Base-by-base conservation (phyloP, 2,113 vertebrate genomes). In the Chamaea fasciata region DNA sequence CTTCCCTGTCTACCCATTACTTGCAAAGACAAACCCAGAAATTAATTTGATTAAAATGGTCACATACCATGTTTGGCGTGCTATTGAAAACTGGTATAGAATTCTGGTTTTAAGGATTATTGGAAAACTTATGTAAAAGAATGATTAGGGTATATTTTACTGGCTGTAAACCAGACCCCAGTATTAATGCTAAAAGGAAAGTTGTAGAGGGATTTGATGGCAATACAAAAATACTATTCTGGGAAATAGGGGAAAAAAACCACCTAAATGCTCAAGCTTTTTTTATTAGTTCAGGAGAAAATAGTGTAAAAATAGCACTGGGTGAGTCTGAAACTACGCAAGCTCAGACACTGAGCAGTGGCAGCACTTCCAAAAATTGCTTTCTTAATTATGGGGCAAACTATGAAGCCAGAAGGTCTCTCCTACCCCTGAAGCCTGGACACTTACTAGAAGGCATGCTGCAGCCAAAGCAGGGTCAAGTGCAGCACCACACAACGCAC, bases 401-500 rank as follows among this genome's bases (percentile, higher is more conserved):
- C 7, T 21, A 22, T 15, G 68, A 39, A 83, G 14, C 14, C 8
- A 9, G 39, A 65, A 75, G 10, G 10, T 70, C 9, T 74, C 28
- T 47, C 31, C 47, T 37, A 37, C 19, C 14, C 23, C 39, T 68
- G 44, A 88, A 83, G 11, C 33, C 33, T 64, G 53, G 8, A 47
- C 16, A 26, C 21, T 50, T 63, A 41, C 37, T 56, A 30, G n/a
- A 87, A 85, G 20, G 12, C 30, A 9, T 17, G 18, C 23, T 52
- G 13, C 28, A 88, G 27, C 30, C 39, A 84, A 87, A 91, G 14
- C 11, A 30, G 39, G 9, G 14, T 13, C 0, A 0, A 85, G 14
- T 1, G 4, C 15, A 53, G 56, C 42, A 35, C 15, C 2, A 4
- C 22, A n/a, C 11, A 71, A 19, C 0, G 1, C 17, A 20, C 7